Base-by-base conservation (phyloP, 2,113 vertebrate species). In the Cyprinus carpio region DNA sequence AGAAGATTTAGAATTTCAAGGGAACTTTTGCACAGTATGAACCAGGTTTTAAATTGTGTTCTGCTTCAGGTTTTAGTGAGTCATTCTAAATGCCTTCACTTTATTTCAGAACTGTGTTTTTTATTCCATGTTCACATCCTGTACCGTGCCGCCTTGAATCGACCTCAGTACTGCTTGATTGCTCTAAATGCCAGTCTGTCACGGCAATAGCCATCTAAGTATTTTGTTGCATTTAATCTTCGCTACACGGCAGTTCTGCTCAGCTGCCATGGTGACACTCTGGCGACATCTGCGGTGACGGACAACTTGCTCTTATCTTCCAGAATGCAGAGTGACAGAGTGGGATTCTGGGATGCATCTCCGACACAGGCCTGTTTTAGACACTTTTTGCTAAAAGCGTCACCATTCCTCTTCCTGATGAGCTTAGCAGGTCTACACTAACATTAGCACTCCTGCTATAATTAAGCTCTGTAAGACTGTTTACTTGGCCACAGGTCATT, bases 251-350 rank as follows among this genome's bases (percentile, higher is more conserved):
- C 84, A 56, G 82, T 85, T 85, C 75, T 83, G 34, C 76, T 75
- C 83, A 58, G 88, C 83, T 88, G 80, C 87, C 83, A 88, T 89
- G 75, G 85, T 64, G 84, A 87, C 81, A 72, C 72, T 40, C 31
- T 86, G 80, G 67, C 43, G 6, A 60, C 75, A 64, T 58, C 40
- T 40, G 18, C 16, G 0, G 54, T 84, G 86, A 89, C 8, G 27
- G 79, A 86, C 75, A 78, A 49, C 56, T 88, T 34, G 31, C 79
- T 87, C 83, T 88, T 85, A 89, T 88, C 88, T 34, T 64, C 54
- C 69, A 75, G 49, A 87, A 86, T 87, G 83, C 85, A 87, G 49
- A 64, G 43, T 56, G 82, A 75, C 74, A 67, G 40, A 78, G 54
- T 25, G 31, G 49, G 83, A 67, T 51, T 81, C 86, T 82, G 60